Base-by-base conservation (phyloP, 2,888 invertebrate genomes). In the Nymphalis urticae region DNA sequence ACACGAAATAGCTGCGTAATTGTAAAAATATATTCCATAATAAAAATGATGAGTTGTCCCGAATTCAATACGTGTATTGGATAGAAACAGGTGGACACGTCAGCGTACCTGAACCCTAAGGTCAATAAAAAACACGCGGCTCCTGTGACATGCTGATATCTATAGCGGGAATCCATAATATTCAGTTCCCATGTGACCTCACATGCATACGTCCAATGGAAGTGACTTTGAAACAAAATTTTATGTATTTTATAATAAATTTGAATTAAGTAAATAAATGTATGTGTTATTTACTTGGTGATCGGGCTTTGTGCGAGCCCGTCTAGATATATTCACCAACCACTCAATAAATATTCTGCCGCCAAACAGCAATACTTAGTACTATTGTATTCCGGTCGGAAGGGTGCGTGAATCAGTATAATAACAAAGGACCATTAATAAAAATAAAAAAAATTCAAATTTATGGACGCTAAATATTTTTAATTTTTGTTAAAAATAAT, bases 81-180 rank as follows among this genome's bases (percentile, higher is more conserved):
- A 16, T 21, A 13, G 24, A 53, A 62, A 42, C 72, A 75, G 71
- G 71, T 75, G 73, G 67, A 64, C 66, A 58, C 62, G 62, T 65
- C 63, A 64, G 64, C 64, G 61, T 53, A 69, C 54, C 59, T 62
- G 53, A 54, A 54, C 67, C 70, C 68, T 54, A 62, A 47, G 19
- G 81, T 81, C 85, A 83, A 88, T 88, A 87, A 87, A 83, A 79
- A 84, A 85, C 82, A 81, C 83, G 79, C 78, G 82, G 80, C 80
- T 85, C 85, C 82, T 86, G 85, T 83, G 84, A 83, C 83, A 83
- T 79, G 81, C 82, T 83, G 87, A 85, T 85, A 83, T 82, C 77
- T 79, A 76, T 74, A 75, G 80, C 76, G 74, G 80, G 83, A 79
- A 82, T 83, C 79, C 82, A 80, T 87, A 87, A 88, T 87, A 85